Percentiles rank a stretch among this genome's conserved stretches.
Evolutionary conservation across 2,888 invertebrate species (phyloP).

Genomic region (Hirtodrosophila duncani): DNA sequence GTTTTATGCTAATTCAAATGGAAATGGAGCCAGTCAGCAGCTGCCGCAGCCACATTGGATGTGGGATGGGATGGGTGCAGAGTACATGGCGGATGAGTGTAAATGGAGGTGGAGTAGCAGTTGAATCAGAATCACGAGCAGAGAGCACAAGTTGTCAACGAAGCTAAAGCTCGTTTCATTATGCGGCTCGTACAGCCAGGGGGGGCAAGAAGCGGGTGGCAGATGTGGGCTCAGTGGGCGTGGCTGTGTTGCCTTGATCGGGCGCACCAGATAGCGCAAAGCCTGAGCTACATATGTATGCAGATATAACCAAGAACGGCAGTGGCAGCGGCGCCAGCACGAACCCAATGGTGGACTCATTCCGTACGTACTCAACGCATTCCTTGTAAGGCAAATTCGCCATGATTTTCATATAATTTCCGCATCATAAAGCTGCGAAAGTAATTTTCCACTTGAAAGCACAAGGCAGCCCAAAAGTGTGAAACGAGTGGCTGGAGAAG

Average conservation of each 20-base stretch:
- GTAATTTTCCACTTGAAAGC: constrained; percentile 77
- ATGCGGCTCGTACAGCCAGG: no score
- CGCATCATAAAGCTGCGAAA: constrained; percentile 77
- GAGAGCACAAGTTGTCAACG: constrained; percentile 47
- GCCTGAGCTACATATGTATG: constrained; percentile 32
- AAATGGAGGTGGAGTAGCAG: constrained; percentile 5
- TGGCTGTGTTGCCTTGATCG: constrained; percentile 63
- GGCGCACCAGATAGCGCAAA: constrained; percentile 48
- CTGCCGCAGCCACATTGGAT: constrained; percentile 40
- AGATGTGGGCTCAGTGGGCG: constrained; percentile 35
- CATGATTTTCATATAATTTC: constrained; percentile 78
- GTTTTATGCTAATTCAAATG: constrained; percentile 71
- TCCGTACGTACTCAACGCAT: constrained; percentile 29
- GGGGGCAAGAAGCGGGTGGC: no score
- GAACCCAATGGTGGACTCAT: constrained; percentile 6
- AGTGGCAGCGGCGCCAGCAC: no score
- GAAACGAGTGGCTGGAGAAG: constrained; percentile 13
- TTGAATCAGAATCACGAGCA: no score
- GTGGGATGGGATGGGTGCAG: constrained; percentile 11
- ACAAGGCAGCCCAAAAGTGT: constrained; percentile 53
- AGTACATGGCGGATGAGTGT: constrained; percentile 7
- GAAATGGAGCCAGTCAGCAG: constrained; percentile 72
- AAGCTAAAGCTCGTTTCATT: constrained; percentile 56
- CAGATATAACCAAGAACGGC: constrained; percentile 31
- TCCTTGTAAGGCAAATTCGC: constrained; percentile 72